phyloP scores from a whole-genome alignment of 2,113 vertebrate species.

The Pelusios castaneus region DNA sequence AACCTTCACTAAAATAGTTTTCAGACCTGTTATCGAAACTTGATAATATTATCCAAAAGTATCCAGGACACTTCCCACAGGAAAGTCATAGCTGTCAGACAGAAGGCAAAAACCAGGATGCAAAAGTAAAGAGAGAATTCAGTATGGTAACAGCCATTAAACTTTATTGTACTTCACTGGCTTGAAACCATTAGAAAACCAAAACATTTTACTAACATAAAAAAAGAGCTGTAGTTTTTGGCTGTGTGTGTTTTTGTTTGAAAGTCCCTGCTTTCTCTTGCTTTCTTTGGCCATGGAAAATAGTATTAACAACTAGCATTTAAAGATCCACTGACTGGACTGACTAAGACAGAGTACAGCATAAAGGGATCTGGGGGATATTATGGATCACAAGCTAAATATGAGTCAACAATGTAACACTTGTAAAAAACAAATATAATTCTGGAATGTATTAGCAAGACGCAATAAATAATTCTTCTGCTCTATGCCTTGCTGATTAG shows the following conservation, averaged over 20 bases:
- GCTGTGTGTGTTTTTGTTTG: too few relatives aligned
- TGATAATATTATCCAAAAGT: background rate
- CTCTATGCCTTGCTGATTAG: too few relatives aligned
- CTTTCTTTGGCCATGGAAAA: background rate
- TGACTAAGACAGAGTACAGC: too few relatives aligned
- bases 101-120: background rate
- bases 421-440: too few relatives aligned
- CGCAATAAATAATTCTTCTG: too few relatives aligned
- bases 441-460: too few relatives aligned
- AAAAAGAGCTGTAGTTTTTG: too few relatives aligned
- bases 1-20: background rate
- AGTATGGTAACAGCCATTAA: background rate
- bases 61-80: background rate
- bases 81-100: background rate
- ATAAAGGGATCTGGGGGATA: too few relatives aligned
- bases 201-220: background rate
- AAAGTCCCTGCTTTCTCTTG: too few relatives aligned
- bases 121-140: background rate
- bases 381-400: too few relatives aligned
- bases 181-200: background rate
- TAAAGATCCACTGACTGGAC: background rate
- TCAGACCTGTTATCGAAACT: background rate
- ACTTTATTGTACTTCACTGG: background rate
- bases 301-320: background rate
- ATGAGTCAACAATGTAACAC: too few relatives aligned